A percentile compares a stretch with the other conserved stretches of the same genome.
These are phyloP conservation scores for Atta colombica DNA, from an alignment of 1,140 invertebrate species.

Conservation along the genomic window DNA sequence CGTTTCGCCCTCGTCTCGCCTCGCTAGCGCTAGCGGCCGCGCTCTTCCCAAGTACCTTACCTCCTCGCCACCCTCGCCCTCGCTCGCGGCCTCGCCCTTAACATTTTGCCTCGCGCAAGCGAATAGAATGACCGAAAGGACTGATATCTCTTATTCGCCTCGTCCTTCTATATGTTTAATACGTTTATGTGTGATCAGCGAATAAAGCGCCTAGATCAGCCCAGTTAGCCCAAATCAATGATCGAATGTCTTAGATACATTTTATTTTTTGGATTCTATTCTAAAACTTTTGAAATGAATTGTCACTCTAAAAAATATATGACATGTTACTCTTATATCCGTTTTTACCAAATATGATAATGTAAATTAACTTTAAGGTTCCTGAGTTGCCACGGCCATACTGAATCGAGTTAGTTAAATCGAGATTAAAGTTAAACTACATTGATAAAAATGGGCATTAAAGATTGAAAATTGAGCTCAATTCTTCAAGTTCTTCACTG, in stretches of 20 bases:
- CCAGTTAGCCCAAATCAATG: background rate
- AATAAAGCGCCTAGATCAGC: background rate
- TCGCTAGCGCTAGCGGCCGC: constrained; percentile 81
- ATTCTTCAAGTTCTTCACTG: too few relatives aligned
- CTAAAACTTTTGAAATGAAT: too few relatives aligned
- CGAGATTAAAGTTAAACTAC: too few relatives aligned
- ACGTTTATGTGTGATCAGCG: background rate
- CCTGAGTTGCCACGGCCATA: too few relatives aligned
- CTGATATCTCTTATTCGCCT: background rate
- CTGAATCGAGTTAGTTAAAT: too few relatives aligned
- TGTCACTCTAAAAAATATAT: too few relatives aligned
- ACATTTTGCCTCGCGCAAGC: constrained; percentile 45
- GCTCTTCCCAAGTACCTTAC: constrained; percentile 42
- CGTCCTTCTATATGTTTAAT: background rate
- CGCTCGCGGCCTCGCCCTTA: constrained; percentile 37
- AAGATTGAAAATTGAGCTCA: too few relatives aligned
- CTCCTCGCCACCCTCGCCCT: constrained; percentile 38
- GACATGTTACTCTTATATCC: too few relatives aligned
- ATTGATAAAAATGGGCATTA: too few relatives aligned
- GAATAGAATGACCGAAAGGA: background rate
- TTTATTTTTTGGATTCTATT: background rate
- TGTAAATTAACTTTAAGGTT: too few relatives aligned
- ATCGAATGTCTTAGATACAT: background rate
- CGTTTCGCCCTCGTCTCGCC: constrained; percentile 78
- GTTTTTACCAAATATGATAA: too few relatives aligned